Base-by-base conservation (phyloP, 2,888 invertebrate species). In the Hipparchia semele region DNA sequence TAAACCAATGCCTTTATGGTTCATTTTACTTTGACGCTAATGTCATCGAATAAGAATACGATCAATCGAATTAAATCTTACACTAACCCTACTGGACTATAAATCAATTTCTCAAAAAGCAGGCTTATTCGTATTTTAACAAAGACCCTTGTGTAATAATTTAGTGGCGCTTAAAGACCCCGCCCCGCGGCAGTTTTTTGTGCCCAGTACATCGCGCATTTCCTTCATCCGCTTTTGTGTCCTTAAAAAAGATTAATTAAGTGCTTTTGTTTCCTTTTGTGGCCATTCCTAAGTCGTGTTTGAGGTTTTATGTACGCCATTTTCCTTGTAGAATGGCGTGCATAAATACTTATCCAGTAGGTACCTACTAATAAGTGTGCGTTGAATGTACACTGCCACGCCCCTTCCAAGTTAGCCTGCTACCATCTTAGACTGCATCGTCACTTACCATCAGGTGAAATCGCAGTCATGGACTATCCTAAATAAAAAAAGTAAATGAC, bases 181-280 rank as follows among this genome's bases (percentile, higher is more conserved):
- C 23, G 23, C 23, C 84, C 87, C 87, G 89, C 79, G 82, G 75
- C 81, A 46, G 69, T 73, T 84, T 86, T 86, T 23, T 86, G 83
- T 84, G 81, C 83, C 86, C 80, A 81, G 77, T 79, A 82, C 81
- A 81, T 82, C 84, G 86, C 82, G 83, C 82, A 73, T 73, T 68
- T 69, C 85, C 69, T 84, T 85, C 85, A 84, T 86, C 79, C 82
- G 83, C 84, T 85, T 88, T 88, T 84, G 85, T 86, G 84, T 82
- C 82, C 84, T 86, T 81, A 88, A 88, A 87, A 88, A 88, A 90
- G 91, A 90, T 91, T 91, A 91, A 91, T 91, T 90, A 90, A 87
- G 87, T 87, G 83, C 82, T 81, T 85, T 88, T 89, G 87, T 89
- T 87, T 83, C 79, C 79, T 84, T 81, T 82, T 84, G 85, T 83